phyloP scores from a whole-genome alignment of 2,113 vertebrate genomes.

The Bungarus multicinctus region DNA sequence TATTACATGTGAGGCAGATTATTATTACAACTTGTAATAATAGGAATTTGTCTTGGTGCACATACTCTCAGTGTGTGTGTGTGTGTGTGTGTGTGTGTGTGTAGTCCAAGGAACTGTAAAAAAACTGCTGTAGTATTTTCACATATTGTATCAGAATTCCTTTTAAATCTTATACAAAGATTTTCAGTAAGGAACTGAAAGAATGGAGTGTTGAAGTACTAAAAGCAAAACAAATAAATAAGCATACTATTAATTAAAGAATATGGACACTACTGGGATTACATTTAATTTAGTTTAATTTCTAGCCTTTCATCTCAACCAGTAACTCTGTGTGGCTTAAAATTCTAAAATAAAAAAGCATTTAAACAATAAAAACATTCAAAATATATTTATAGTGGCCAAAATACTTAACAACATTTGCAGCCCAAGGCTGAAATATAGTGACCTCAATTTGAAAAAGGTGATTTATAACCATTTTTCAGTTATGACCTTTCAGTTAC shows the following conservation, averaged over 20 bases:
- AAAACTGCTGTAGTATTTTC: slow-evolving; percentile 30
- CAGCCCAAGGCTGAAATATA: neutral
- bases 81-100: no score
- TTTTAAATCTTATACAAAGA: slow-evolving; percentile 55
- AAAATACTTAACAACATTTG: neutral
- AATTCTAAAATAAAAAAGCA: neutral
- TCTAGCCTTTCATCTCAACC: neutral
- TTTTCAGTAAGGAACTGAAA: slow-evolving; percentile 56
- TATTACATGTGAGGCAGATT: no score
- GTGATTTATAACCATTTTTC: no score
- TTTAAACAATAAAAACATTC: neutral
- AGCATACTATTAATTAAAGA: slow-evolving; percentile 16
- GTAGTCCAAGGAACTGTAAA: neutral
- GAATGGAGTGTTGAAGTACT: slow-evolving; percentile 49
- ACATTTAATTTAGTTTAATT: neutral
- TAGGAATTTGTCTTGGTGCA: no score
- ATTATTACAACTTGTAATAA: no score
- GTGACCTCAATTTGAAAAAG: no score
- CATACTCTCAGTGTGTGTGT: no score
- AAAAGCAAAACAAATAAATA: slow-evolving; percentile 48
- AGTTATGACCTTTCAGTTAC: no score
- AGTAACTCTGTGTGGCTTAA: neutral
- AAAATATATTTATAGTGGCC: neutral
- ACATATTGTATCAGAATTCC: slow-evolving; percentile 48
- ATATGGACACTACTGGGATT: neutral